Evolutionary conservation across 37 sponge, comb jelly and placozoan genomes (phyloP).

Genomic region (Chondrilla cf. caribensis): DNA sequence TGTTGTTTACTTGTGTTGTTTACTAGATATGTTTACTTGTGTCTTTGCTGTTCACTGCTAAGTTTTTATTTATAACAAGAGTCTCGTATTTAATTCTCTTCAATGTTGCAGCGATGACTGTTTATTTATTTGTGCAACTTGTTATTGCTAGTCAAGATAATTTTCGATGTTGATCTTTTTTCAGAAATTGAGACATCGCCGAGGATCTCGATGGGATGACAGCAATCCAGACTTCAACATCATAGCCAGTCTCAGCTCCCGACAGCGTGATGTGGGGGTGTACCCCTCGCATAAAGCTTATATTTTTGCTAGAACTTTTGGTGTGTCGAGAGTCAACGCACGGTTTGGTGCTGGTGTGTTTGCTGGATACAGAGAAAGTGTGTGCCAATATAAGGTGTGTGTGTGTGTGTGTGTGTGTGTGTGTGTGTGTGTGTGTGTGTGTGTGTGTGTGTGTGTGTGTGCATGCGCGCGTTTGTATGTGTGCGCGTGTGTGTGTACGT

Average conservation of each 20-base stretch:
- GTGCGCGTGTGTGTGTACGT: not conserved
- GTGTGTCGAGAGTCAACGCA: slow-evolving; percentile 23
- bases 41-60: no score
- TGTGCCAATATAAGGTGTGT: not conserved
- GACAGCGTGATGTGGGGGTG: slow-evolving; percentile 25
- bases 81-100: no score
- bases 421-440: no score
- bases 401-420: not conserved
- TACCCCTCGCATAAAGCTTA: slow-evolving; percentile 53
- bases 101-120: no score
- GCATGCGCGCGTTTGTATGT: not conserved
- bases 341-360: slow-evolving; percentile 44
- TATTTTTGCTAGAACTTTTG: slow-evolving; percentile 47
- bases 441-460: not conserved
- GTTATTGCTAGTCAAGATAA: no score
- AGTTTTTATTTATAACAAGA: no score
- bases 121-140: no score
- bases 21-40: no score
- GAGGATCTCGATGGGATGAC: slow-evolving; percentile 40
- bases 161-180: no score
- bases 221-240: slow-evolving; percentile 26
- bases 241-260: slow-evolving; percentile 3
- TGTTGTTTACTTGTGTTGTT: no score
- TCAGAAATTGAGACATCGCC: not conserved
- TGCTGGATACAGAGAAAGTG: not conserved